Conservation (phyloP, 2,888 invertebrate genomes). For the Amitus sp. region DNA sequence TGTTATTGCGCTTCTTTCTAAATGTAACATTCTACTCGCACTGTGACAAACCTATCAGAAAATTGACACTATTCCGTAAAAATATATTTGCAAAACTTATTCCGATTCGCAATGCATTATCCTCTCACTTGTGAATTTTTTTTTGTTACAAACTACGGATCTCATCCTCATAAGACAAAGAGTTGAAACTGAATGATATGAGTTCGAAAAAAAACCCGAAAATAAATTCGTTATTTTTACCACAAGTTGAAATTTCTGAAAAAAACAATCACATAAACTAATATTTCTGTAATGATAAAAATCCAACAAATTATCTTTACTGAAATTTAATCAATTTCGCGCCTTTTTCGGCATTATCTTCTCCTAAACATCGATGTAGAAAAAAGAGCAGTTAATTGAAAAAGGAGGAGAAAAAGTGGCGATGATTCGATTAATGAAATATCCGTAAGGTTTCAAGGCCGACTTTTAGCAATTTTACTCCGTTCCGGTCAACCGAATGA, state of each 20-base stretch:
- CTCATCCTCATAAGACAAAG: too few relatives aligned
- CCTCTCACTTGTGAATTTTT: background rate
- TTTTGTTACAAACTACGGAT: too few relatives aligned
- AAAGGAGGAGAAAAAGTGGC: conserved; percentile 9
- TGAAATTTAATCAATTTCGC: background rate
- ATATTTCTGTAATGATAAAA: background rate
- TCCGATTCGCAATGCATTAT: too few relatives aligned
- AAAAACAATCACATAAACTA: too few relatives aligned
- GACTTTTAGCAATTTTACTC: conserved; percentile 41
- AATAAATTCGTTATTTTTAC: too few relatives aligned
- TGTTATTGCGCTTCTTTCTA: background rate
- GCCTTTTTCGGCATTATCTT: background rate
- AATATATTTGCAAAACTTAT: background rate
- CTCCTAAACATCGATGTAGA: background rate
- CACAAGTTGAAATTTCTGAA: too few relatives aligned
- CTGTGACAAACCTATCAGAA: too few relatives aligned
- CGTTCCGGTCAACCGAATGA: conserved; percentile 63
- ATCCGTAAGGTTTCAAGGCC: conserved; percentile 55
- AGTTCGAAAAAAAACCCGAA: too few relatives aligned
- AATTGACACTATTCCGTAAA: background rate
- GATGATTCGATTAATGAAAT: conserved; percentile 56
- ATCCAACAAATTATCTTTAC: background rate
- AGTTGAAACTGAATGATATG: too few relatives aligned
- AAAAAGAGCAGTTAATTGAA: background rate
- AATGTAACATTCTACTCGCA: background rate